phyloP scores from a whole-genome alignment of 2,888 invertebrate genomes.

The Pollenia amentaria region DNA sequence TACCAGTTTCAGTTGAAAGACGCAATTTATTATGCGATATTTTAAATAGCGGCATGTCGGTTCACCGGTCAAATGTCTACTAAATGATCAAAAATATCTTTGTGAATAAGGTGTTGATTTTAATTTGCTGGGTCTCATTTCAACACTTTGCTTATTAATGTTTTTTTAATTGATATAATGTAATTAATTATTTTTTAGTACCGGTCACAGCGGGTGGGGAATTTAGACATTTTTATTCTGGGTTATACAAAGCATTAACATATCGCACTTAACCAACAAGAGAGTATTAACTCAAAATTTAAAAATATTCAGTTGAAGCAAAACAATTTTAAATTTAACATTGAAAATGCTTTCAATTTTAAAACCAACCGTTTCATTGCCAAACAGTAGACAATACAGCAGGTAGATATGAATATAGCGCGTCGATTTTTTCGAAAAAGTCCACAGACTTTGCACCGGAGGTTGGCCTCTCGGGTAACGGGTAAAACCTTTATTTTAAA shows the following conservation, averaged over 20 bases:
- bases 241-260: neutral
- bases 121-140: neutral
- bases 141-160: conserved; percentile 42
- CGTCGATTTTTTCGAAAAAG: too few relatives aligned
- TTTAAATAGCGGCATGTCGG: conserved; percentile 43
- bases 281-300: too few relatives aligned
- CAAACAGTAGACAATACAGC: too few relatives aligned
- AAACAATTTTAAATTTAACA: too few relatives aligned
- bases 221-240: neutral
- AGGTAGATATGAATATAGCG: too few relatives aligned
- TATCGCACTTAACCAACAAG: too few relatives aligned
- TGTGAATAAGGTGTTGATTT: conserved; percentile 4
- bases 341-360: too few relatives aligned
- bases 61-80: neutral
- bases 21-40: conserved; percentile 13
- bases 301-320: too few relatives aligned
- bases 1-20: neutral
- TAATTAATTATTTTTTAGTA: conserved; percentile 41
- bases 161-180: conserved; percentile 59
- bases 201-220: neutral
- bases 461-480: too few relatives aligned
- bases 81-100: conserved; percentile 2
- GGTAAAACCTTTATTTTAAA: too few relatives aligned
- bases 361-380: too few relatives aligned
- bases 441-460: too few relatives aligned